A percentile compares a stretch with the other conserved stretches of the same genome.
These are phyloP conservation scores for Aphrocallistes beatrix DNA, from an alignment of 37 sponge, comb jelly and placozoan genomes.

Conservation along the genomic window DNA sequence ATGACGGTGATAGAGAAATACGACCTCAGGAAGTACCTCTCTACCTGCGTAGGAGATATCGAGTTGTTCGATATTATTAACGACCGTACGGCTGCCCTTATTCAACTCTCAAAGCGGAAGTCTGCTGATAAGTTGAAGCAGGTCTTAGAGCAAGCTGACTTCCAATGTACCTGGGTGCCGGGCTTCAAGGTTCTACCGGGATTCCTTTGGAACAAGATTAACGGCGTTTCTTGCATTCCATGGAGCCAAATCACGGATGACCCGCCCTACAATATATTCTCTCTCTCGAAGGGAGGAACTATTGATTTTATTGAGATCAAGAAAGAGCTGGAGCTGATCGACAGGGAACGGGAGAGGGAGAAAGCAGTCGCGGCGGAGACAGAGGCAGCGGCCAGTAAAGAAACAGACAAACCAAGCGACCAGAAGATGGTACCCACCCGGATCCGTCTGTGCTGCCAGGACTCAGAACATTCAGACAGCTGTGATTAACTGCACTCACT, in stretches of 20 bases:
- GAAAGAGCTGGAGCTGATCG: constrained; percentile 7
- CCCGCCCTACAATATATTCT: background rate
- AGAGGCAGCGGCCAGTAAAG: background rate
- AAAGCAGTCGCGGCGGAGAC: background rate
- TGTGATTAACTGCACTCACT: no score
- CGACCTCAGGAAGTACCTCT: background rate
- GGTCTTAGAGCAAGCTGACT: background rate
- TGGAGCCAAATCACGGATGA: background rate
- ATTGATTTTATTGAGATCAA: background rate
- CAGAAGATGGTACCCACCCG: background rate
- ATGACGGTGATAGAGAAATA: background rate
- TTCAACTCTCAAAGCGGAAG: background rate
- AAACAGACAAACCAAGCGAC: background rate
- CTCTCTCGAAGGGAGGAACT: background rate
- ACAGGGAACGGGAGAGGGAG: background rate
- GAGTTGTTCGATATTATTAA: constrained; percentile 12
- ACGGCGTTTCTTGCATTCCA: background rate
- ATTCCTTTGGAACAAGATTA: background rate
- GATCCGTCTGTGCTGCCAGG: constrained; percentile 5
- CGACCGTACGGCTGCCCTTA: background rate
- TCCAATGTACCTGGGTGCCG: background rate
- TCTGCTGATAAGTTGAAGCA: background rate
- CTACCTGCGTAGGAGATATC: background rate
- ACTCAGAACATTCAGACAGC: constrained; percentile 8
- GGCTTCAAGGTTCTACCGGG: background rate